Base-by-base conservation (phyloP, 2,113 vertebrate genomes). In the Gadus chalcogrammus region DNA sequence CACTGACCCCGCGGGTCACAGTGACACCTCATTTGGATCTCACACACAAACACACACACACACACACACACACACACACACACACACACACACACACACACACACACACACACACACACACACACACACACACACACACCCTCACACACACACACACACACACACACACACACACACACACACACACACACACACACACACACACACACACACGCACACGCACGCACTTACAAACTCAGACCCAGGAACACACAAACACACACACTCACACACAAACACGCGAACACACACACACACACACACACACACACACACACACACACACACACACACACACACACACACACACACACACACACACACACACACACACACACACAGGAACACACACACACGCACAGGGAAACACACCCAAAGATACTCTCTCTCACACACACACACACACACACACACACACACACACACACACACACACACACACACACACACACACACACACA, bases 11-110 rank as follows among this genome's bases (percentile, higher is more conserved):
- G 63, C 77, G 80, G 85, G 84, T 85, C 86, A 71, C 38, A 56
- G 42, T 85, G 82, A 84, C 16, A 59, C 86, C 85, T 84, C 80
- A 81, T 89, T 89, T 88, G 78, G 87, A 70, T 70, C 73, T 69
- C 61, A 76, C 69, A 52, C 76, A 67, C 65, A 48, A n/a, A 59
- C 66, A n/a, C 28, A 35, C 55, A 35, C 67, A 68, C 75, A 70
- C 67, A 55, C 17, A 70, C 59, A 27, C 61, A 18, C 27, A 61
- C 58, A 60, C 12, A 52, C 60, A 27, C 58, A 22, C 61, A 18
- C 24, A 9, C n/a, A 16, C 18, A 48, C 60, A 61, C 78, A 7
- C 64, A 63, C 76, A 73, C 69, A 64, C 65, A 61, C 68, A 70
- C 52, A 56, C 38, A 76, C 68, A 74, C 65, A 56, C 65, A 67